These are phyloP conservation scores for Venustaconcha ellipsiformis DNA, from an alignment of 1,140 invertebrate genomes.

Conservation along the genomic window DNA sequence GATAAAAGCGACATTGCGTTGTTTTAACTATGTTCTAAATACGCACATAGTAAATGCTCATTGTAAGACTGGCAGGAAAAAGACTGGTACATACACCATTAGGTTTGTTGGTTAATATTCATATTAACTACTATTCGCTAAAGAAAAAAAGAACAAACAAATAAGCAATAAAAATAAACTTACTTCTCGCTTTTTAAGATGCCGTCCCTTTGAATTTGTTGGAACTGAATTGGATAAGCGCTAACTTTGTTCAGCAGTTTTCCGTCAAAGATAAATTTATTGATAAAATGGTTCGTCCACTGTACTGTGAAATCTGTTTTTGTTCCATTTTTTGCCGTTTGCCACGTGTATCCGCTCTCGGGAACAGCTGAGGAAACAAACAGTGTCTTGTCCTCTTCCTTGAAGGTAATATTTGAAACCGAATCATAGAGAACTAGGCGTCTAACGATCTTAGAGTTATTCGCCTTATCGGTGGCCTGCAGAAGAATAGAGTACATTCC, in stretches of 20 bases:
- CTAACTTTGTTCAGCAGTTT: slow-evolving; percentile 13
- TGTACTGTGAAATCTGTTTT: background rate
- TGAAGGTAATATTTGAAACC: slow-evolving; percentile 55
- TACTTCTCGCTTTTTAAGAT: slow-evolving; percentile 19
- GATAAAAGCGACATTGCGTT: no score
- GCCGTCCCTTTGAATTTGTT: slow-evolving; percentile 10
- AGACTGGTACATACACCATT: no score
- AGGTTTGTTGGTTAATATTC: no score
- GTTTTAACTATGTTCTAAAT: no score
- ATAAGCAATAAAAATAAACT: background rate
- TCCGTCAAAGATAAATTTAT: slow-evolving; percentile 8
- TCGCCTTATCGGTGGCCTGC: slow-evolving; percentile 32
- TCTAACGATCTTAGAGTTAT: slow-evolving; percentile 31
- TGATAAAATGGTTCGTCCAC: slow-evolving; percentile 18
- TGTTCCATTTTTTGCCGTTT: slow-evolving; percentile 12
- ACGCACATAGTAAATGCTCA: no score
- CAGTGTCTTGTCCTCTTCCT: slow-evolving; percentile 3
- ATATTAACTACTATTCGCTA: no score
- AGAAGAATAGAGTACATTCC: slow-evolving; percentile 29
- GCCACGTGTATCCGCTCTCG: slow-evolving; percentile 29
- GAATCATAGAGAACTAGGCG: slow-evolving; percentile 34
- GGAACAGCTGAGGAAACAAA: slow-evolving; percentile 13
- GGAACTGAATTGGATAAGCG: slow-evolving; percentile 14
- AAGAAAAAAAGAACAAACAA: no score
- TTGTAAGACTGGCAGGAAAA: no score